phyloP scores from a whole-genome alignment of 2,797 vertebrate species.

The Ciconia nigra region DNA sequence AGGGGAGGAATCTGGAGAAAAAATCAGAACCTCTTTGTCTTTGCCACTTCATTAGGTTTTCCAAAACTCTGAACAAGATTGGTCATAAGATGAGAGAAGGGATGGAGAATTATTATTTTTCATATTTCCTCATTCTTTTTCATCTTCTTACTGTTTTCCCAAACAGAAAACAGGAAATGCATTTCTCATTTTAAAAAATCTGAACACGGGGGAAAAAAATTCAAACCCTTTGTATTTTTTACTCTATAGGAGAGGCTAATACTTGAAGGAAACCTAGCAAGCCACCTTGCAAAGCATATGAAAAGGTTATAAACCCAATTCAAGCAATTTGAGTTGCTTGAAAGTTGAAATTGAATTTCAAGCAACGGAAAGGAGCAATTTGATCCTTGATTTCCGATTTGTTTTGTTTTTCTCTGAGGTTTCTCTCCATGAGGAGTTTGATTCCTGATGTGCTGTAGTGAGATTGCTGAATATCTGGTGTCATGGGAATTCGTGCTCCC shows the following conservation, averaged over 20 bases:
- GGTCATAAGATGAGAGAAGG: background rate
- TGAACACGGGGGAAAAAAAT: background rate
- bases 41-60: constrained; percentile 26
- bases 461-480: background rate
- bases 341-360: background rate
- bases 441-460: background rate
- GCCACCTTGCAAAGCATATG: background rate
- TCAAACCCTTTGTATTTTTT: background rate
- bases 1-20: constrained; percentile 7
- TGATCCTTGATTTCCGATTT: background rate
- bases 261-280: background rate
- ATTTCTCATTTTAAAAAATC: background rate
- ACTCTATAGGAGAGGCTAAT: background rate
- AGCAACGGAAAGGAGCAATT: background rate
- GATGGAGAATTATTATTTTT: background rate
- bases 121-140: background rate
- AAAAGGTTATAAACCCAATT: background rate
- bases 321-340: background rate
- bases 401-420: background rate
- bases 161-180: background rate
- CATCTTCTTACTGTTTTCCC: background rate
- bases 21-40: constrained; percentile 25
- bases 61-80: background rate
- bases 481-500: background rate
- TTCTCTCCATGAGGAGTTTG: background rate